Evolutionary conservation across 2,888 invertebrate genomes (phyloP).

Genomic region (Incurvaria masculella): DNA sequence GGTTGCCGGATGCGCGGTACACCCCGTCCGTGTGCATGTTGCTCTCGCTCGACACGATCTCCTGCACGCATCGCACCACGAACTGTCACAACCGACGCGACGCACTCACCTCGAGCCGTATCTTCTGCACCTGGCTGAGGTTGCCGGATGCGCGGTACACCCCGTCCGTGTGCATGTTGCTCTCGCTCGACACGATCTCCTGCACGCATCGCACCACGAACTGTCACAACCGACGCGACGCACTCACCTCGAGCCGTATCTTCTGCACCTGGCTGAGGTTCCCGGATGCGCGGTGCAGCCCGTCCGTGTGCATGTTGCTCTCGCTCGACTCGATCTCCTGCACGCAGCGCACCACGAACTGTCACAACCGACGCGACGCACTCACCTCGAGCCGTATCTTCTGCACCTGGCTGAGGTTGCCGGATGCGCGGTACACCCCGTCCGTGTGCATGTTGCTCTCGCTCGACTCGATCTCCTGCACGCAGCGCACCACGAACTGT

Average conservation of each 20-base stretch:
- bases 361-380: constrained; percentile 53
- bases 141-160: constrained; percentile 92
- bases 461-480: too few relatives aligned
- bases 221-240: constrained; percentile 56
- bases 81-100: constrained; percentile 84
- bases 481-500: too few relatives aligned
- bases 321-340: too few relatives aligned
- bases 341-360: too few relatives aligned
- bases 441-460: too few relatives aligned
- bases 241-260: constrained; percentile 63
- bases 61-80: constrained; percentile 72
- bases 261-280: constrained; percentile 77
- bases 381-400: constrained; percentile 69
- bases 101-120: constrained; percentile 78
- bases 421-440: too few relatives aligned
- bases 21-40: constrained; percentile 81
- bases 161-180: constrained; percentile 78
- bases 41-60: constrained; percentile 77
- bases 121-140: constrained; percentile 84
- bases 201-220: constrained; percentile 73
- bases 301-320: constrained; percentile 66
- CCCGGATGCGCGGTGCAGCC: constrained; percentile 80
- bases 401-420: too few relatives aligned
- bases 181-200: constrained; percentile 76
- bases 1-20: constrained; percentile 90